phyloP scores from a whole-genome alignment of 2,797 vertebrate species.

The Sebastes nivosus region DNA sequence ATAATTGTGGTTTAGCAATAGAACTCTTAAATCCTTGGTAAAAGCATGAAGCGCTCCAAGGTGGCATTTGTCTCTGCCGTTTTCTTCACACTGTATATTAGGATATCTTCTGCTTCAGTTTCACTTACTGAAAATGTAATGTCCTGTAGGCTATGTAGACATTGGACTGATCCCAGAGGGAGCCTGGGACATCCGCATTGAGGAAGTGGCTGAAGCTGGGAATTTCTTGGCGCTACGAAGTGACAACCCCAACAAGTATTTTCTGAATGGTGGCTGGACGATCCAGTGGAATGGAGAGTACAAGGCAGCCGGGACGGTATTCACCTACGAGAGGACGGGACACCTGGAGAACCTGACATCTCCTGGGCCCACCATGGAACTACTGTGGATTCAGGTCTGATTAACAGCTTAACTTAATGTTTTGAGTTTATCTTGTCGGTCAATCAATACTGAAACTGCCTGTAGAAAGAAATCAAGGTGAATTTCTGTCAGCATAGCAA shows the following conservation, averaged over 20 bases:
- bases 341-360: constrained; percentile 95
- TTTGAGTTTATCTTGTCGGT: not conserved
- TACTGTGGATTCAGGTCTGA: constrained; percentile 95
- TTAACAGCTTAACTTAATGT: not conserved
- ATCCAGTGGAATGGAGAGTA: constrained; percentile 98
- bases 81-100: not conserved
- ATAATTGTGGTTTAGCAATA: not conserved
- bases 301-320: constrained; percentile 91
- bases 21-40: not conserved
- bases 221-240: constrained; percentile 94
- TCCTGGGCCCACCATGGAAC: constrained; percentile 91
- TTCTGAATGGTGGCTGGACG: constrained; percentile 94
- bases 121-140: not conserved
- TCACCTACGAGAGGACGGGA: constrained; percentile 90
- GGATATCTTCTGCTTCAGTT: not conserved
- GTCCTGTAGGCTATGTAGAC: constrained; percentile 90
- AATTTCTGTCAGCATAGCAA: not conserved
- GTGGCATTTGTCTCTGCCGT: not conserved
- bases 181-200: constrained; percentile 90
- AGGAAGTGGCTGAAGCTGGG: constrained; percentile 90
- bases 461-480: not conserved
- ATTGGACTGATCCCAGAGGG: constrained; percentile 94
- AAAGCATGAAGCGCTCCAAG: not conserved
- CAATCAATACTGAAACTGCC: not conserved
- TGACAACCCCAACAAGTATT: constrained; percentile 90